Conservation (phyloP, 1,140 invertebrate genomes). For the Temnothorax nylanderi region DNA sequence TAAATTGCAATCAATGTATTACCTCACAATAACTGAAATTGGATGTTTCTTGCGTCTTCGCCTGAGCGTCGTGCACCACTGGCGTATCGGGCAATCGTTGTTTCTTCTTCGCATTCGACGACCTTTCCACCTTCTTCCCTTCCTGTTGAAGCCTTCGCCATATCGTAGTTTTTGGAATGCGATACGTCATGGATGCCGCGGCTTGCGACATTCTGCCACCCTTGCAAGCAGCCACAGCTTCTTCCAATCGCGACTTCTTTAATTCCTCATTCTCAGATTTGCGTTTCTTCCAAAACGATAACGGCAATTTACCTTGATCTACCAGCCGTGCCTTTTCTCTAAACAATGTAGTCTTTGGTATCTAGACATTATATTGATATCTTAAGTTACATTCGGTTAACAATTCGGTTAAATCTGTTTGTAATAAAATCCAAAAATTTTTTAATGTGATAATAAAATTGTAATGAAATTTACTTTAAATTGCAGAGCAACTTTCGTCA, state of each 20-base stretch:
- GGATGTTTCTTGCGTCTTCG: slow-evolving; percentile 58
- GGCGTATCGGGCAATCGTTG: slow-evolving; percentile 24
- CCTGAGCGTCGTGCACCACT: slow-evolving; percentile 25
- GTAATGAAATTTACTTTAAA: slow-evolving; percentile 79
- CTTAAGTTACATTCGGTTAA: slow-evolving; percentile 51
- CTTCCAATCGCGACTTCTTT: slow-evolving; percentile 85
- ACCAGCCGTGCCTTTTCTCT: slow-evolving; percentile 86
- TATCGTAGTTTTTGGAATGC: slow-evolving; percentile 88
- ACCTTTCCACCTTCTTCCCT: slow-evolving; percentile 66
- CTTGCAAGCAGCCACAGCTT: slow-evolving; percentile 87
- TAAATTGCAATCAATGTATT: background rate
- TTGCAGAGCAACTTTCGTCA: slow-evolving; percentile 86
- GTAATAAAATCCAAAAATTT: slow-evolving; percentile 23
- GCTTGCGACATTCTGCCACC: slow-evolving; percentile 87
- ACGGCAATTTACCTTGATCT: slow-evolving; percentile 86
- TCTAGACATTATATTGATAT: slow-evolving; percentile 74
- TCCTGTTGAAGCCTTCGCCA: slow-evolving; percentile 87
- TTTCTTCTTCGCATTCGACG: slow-evolving; percentile 51
- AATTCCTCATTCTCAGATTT: slow-evolving; percentile 84
- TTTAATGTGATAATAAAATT: slow-evolving; percentile 3
- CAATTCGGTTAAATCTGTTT: background rate
- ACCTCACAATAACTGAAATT: slow-evolving; percentile 80
- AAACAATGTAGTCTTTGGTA: slow-evolving; percentile 88
- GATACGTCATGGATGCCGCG: slow-evolving; percentile 86
- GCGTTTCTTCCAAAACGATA: slow-evolving; percentile 84